Base-by-base conservation (phyloP, 37 sponge, comb jelly and placozoan species). In the Chondrilla cf. caribensis region DNA sequence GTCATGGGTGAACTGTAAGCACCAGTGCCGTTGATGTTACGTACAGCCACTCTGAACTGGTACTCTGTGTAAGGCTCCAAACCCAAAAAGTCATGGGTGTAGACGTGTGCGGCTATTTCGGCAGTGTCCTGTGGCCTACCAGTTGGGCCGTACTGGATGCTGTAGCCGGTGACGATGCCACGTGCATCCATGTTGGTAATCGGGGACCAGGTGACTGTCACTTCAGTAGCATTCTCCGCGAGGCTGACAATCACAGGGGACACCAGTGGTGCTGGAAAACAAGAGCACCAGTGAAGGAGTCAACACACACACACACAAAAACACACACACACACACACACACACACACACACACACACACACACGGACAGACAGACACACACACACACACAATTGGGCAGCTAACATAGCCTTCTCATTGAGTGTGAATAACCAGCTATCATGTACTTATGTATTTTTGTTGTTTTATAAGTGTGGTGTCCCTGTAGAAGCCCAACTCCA, bases 131-230 rank as follows among this genome's bases (percentile, higher is more conserved):
- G 44, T 21, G 18, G 25, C 9, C 2, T n/a, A 40, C 41, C 42
- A 38, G 1, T 15, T 39, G 41, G 21, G 2, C 44, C 44, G 24
- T 43, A 42, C 5, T 4, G 44, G 76, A 73, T 9, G 24, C 36
- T 42, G 76, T 73, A 73, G 42, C 76, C 76, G 40, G 24, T 73
- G 44, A 73, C 43, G 18, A 73, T 43, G 24, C 76, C 76, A n/a
- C 43, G 38, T 40, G 76, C 76, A 3, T 73, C 76, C 24, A 36
- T 37, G 24, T 73, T 37, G 36, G 24, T 73, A 39, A 73, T 18
- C 25, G 31, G 76, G 0, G 8, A 8, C 76, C 76, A 73, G 2
- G 43, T 73, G 44, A 73, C 43, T 6, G 22, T 19, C 15, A 38
- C 36, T 31, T 37, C n/a, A 19, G 41, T 42, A 25, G 24, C 22